Conservation (phyloP, 2,113 vertebrate species). For the Channa maculata region DNA sequence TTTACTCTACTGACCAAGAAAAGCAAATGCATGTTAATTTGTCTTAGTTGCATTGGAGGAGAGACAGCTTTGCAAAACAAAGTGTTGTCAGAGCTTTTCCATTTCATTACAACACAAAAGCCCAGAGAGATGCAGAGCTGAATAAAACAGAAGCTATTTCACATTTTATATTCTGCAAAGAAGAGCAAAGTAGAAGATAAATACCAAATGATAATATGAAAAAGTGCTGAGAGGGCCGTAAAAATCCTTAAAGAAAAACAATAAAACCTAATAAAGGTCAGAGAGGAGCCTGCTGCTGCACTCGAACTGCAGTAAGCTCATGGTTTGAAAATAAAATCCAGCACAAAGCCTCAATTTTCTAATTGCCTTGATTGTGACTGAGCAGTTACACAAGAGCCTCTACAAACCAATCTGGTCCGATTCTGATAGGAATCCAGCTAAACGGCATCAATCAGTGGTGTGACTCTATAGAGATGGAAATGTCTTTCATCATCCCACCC, state of each 20-base stretch:
- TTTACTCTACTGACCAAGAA: not conserved
- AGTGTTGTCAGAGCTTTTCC: not conserved
- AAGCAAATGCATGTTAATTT: conserved; percentile 19
- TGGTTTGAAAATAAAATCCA: not conserved
- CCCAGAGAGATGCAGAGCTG: conserved; percentile 1
- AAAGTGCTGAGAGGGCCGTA: not conserved
- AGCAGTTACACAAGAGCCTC: not conserved
- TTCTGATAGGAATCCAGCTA: not conserved
- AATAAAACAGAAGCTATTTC: not conserved
- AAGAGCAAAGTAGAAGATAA: not conserved
- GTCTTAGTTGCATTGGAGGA: conserved; percentile 7
- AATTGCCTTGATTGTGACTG: not conserved
- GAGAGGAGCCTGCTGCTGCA: not conserved
- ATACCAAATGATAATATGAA: not conserved
- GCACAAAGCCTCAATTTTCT: not conserved
- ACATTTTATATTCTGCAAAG: not conserved
- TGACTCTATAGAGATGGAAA: not conserved
- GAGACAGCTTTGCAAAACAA: not conserved
- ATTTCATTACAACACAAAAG: conserved; percentile 12
- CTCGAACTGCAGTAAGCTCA: not conserved
- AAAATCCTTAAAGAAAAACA: not conserved
- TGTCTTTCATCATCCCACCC: no score
- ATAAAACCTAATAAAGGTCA: not conserved
- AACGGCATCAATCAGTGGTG: not conserved
- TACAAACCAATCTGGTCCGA: not conserved